Percentiles rank a stretch among this genome's conserved stretches.
These are phyloP conservation scores for Pithys albifrons DNA, from an alignment of 2,113 vertebrate species.

Conservation along the genomic window DNA sequence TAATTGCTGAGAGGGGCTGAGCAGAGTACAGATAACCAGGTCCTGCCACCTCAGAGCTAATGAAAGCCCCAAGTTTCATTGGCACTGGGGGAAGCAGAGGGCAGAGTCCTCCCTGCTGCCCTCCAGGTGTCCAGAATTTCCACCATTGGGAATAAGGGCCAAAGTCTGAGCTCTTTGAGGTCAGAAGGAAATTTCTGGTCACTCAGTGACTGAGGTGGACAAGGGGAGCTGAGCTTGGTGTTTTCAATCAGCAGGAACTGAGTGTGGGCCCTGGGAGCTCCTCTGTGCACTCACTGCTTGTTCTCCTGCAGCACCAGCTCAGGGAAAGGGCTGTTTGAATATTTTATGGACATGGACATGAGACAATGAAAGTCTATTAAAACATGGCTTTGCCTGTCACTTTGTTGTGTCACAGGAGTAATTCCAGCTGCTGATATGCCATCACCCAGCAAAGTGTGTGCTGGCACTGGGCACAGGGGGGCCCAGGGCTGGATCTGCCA, in stretches of 20 bases:
- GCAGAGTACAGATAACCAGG: background rate
- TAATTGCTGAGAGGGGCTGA: background rate
- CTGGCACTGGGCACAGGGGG: background rate
- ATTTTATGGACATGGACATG: background rate
- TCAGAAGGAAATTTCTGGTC: accelerated
- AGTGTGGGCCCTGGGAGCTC: background rate
- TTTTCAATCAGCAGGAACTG: accelerated
- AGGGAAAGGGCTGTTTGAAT: background rate
- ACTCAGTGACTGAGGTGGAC: accelerated
- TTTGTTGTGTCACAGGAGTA: background rate
- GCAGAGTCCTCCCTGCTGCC: accelerated
- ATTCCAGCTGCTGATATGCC: background rate
- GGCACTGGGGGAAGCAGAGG: accelerated
- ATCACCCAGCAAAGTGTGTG: accelerated
- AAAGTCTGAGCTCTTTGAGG: accelerated
- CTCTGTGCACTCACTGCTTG: accelerated
- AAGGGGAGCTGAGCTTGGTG: background rate
- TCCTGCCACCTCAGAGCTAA: background rate
- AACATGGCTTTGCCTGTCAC: background rate
- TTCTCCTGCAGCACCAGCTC: background rate
- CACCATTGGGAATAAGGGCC: background rate
- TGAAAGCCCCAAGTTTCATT: background rate
- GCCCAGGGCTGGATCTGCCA: background rate
- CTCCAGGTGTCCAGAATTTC: background rate
- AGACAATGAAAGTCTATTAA: background rate